These are phyloP conservation scores for Toxostoma redivivum DNA, from an alignment of 2,113 vertebrate species.

Conservation along the genomic window DNA sequence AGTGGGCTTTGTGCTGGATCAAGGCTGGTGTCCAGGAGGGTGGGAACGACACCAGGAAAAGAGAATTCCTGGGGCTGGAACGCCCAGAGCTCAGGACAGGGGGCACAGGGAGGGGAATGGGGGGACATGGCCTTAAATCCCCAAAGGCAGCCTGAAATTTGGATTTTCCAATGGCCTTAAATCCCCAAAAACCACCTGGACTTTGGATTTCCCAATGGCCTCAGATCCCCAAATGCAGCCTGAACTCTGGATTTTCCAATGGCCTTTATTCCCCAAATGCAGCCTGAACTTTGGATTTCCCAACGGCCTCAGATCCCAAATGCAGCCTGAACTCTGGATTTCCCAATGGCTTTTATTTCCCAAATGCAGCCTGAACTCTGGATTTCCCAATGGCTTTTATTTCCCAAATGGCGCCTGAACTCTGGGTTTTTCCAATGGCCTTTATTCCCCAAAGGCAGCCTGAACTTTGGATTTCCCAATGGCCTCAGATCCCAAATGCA, in stretches of 20 bases:
- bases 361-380: not conserved
- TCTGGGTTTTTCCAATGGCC: not conserved
- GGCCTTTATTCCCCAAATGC: not conserved
- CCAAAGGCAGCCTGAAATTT: not conserved
- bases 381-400: accelerated
- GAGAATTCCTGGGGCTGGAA: not conserved
- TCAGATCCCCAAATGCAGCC: not conserved
- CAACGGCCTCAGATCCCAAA: not conserved
- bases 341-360: not conserved
- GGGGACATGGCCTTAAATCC: not conserved
- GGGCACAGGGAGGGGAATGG: accelerated
- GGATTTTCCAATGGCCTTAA: not conserved
- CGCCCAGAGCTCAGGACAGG: accelerated
- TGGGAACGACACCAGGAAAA: not conserved
- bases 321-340: too few species aligned
- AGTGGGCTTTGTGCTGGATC: not conserved
- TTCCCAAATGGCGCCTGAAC: not conserved
- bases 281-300: too few species aligned
- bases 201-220: too few species aligned
- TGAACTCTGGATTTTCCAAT: not conserved
- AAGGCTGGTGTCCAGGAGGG: not conserved
- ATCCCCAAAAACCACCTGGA: not conserved
- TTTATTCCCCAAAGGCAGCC: not conserved
- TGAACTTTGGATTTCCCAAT: not conserved
- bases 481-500: not conserved